Evolutionary conservation across 2,113 vertebrate species (phyloP), one percentile per base, ranked within the genome.

Genomic region (Herpailurus yagouaroundi): DNA sequence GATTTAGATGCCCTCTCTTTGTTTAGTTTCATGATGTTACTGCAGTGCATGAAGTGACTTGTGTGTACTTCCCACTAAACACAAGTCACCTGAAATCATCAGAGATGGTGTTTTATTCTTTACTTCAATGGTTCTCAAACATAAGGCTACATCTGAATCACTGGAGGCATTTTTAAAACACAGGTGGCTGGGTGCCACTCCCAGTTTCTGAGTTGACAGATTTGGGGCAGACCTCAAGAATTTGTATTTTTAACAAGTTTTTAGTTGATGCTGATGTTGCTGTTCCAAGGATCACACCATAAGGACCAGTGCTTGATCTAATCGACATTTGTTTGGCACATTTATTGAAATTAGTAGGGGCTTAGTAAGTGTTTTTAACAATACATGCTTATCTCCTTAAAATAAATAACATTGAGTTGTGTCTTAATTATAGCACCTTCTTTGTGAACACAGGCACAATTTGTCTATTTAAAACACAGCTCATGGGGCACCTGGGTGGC

Each of bases 301-400:
- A 29, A 73, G n/a, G 23, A 50, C 2, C 21, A 74, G 45, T 25
- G 2, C 29, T 52, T 52, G 55, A 79, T 48, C 52, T 16, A 45
- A n/a, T 88, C 6, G n/a, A 66, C 41, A 83, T 95, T 36, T 80
- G 14, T 41, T 90, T 33, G 77, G 33, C 16, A 84, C 0, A 36
- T 36, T 69, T 71, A 25, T 19, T 87, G 68, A 94, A 68, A 12
- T 29, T 36, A 85, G 50, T 12, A 64, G 41, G 66, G 9, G 36
- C 29, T 57, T 95, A n/a, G 36, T n/a, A 93, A 76, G 74, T 12
- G 3, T 27, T 89, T 77, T 83, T 64, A 83, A 69, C 60, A 15
- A 14, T 29, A 63, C 2, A 82, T 21, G 21, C 0, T 66, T 38
- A 77, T 1, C 1, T 64, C 2, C 50, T 76, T 64, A 86, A 79